Conservation (phyloP, 2,888 invertebrate genomes). For the Agonopterix arenella region DNA sequence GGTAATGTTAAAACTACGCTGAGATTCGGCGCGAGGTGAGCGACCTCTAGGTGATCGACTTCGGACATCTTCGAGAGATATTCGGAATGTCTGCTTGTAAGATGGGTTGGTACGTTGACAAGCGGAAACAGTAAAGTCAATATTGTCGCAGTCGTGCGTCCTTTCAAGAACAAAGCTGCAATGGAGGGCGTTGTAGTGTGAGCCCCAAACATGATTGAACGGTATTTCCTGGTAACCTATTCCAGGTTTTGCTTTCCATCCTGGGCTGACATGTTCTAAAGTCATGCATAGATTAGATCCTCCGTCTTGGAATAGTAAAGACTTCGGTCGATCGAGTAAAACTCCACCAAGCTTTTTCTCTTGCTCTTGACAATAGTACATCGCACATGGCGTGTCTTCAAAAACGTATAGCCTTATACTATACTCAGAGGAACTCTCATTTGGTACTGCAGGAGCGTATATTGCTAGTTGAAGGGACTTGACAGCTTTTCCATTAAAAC, state of each 20-base stretch:
- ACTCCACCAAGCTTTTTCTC: constrained; percentile 90
- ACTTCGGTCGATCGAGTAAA: constrained; percentile 91
- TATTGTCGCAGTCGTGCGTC: constrained; percentile 75
- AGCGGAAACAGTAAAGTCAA: constrained; percentile 64
- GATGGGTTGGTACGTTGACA: constrained; percentile 70
- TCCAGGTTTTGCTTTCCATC: constrained; percentile 93
- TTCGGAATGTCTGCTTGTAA: constrained; percentile 69
- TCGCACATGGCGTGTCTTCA: constrained; percentile 96
- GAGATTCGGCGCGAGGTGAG: constrained; percentile 65
- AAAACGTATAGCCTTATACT: constrained; percentile 94
- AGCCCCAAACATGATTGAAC: constrained; percentile 94
- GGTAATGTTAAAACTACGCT: constrained; percentile 67
- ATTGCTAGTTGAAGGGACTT: constrained; percentile 93
- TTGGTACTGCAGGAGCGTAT: constrained; percentile 87
- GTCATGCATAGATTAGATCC: constrained; percentile 92
- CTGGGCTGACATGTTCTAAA: constrained; percentile 91
- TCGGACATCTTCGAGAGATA: constrained; percentile 63
- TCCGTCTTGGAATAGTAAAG: constrained; percentile 92
- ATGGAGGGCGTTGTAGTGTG: constrained; percentile 90
- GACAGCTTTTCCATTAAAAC: constrained; percentile 80
- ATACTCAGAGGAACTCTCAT: constrained; percentile 85
- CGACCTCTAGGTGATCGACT: constrained; percentile 65
- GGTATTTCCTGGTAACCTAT: constrained; percentile 92
- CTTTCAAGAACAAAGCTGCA: constrained; percentile 92
- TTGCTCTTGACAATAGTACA: constrained; percentile 88